These are phyloP conservation scores for Petrolisthes cinctipes DNA, from an alignment of 2,888 invertebrate genomes.

Conservation along the genomic window DNA sequence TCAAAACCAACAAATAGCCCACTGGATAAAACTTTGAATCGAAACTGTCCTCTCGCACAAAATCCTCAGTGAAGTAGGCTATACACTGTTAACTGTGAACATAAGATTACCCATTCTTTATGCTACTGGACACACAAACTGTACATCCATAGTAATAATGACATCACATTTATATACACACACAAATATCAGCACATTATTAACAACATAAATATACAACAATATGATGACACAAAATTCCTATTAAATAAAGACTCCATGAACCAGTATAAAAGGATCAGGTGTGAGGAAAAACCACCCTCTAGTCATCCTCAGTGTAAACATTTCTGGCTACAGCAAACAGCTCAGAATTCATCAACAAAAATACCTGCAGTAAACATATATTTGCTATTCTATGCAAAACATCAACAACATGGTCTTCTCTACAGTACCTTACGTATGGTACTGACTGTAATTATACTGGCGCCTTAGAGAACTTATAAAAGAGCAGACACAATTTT, in stretches of 20 bases:
- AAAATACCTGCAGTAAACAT: too few relatives aligned
- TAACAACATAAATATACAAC: background rate
- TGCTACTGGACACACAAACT: background rate
- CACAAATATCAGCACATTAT: background rate
- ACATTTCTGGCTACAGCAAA: background rate
- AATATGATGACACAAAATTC: too few relatives aligned
- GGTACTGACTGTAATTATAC: too few relatives aligned
- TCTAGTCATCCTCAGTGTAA: background rate
- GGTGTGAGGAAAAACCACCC: background rate
- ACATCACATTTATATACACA: conserved; percentile 4
- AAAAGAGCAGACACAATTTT: too few relatives aligned
- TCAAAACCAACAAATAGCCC: background rate
- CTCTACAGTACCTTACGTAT: too few relatives aligned
- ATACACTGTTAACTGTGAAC: background rate
- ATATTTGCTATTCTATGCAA: too few relatives aligned
- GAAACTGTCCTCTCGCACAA: background rate
- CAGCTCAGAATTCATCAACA: too few relatives aligned
- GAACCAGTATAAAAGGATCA: too few relatives aligned
- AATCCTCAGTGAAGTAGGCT: background rate
- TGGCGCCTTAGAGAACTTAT: too few relatives aligned
- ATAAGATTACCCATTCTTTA: background rate
- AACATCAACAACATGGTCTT: too few relatives aligned
- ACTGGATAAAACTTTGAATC: background rate
- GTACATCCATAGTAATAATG: background rate
- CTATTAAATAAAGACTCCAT: too few relatives aligned